Percentiles rank a stretch among this genome's conserved stretches.
phyloP scores from a whole-genome alignment of 2,113 vertebrate genomes.

The Microcebus murinus region DNA sequence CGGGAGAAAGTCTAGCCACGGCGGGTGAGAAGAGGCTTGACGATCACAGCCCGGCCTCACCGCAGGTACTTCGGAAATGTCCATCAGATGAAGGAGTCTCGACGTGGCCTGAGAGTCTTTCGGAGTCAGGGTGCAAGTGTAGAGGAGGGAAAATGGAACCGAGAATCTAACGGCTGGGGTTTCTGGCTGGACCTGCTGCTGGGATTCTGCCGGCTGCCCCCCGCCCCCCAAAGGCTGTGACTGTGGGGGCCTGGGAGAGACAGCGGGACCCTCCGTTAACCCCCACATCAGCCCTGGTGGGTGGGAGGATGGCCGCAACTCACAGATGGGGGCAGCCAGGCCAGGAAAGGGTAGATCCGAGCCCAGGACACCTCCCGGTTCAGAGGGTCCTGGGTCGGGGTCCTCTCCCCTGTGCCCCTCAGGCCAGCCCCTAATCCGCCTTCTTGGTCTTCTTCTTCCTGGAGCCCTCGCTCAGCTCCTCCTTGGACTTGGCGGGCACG shows the following conservation, averaged over 20 bases:
- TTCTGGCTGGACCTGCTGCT: neutral
- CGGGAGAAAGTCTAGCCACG: neutral
- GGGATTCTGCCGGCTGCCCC: neutral
- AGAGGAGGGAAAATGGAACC: neutral
- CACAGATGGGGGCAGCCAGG: conserved; percentile 64
- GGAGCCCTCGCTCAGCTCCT: conserved; percentile 95
- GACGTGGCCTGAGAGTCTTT: neutral
- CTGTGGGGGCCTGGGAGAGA: neutral
- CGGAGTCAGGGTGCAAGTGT: neutral
- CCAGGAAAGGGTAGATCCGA: conserved; percentile 37
- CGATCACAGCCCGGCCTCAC: neutral
- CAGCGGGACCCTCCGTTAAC: neutral
- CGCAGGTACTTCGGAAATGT: neutral
- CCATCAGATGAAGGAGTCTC: neutral
- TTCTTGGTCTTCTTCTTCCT: conserved; percentile 98
- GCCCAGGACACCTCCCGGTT: conserved; percentile 49
- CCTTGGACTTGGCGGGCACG: conserved; percentile 92
- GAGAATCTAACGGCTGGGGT: neutral
- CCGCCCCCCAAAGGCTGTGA: neutral
- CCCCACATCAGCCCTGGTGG: neutral
- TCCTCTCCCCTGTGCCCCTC: neutral
- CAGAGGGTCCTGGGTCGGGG: conserved; percentile 62
- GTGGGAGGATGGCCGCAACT: neutral
- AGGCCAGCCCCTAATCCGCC: conserved; percentile 84
- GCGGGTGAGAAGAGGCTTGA: neutral